phyloP scores from a whole-genome alignment of 2,888 invertebrate species.

The Mystacides longicornis region DNA sequence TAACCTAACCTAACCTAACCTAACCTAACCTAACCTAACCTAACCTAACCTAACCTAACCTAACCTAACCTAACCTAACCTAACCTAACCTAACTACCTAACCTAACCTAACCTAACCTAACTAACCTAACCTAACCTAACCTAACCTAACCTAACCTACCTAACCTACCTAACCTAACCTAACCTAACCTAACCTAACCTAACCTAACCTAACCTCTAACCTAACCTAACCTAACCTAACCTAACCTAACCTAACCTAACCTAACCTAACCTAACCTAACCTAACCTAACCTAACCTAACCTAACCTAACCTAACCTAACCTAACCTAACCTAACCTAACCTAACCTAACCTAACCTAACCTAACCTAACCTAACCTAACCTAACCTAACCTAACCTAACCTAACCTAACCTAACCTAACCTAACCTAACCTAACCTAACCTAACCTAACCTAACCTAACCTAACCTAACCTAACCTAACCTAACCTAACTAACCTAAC shows the following conservation, averaged over 20 bases:
- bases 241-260: conserved; percentile 24
- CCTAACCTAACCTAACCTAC: conserved; percentile 2
- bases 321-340: conserved; percentile 21
- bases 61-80: conserved; percentile 3
- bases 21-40: conserved; percentile 7
- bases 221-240: conserved; percentile 24
- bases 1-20: not conserved
- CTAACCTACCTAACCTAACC: conserved; percentile 23
- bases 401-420: conserved; percentile 14
- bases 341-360: conserved; percentile 14
- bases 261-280: conserved; percentile 20
- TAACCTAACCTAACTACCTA: not conserved
- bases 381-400: conserved; percentile 17
- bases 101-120: conserved; percentile 5
- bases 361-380: conserved; percentile 13
- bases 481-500: not conserved
- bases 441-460: conserved; percentile 11
- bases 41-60: not conserved
- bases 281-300: conserved; percentile 20
- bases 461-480: conserved; percentile 18
- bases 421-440: conserved; percentile 17
- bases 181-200: conserved; percentile 24
- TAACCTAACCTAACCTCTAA: conserved; percentile 23
- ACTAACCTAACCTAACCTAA: conserved; percentile 5
- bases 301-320: conserved; percentile 24